phyloP scores from a whole-genome alignment of 2,797 vertebrate species.

The Parauchenoglanis punctatus region DNA sequence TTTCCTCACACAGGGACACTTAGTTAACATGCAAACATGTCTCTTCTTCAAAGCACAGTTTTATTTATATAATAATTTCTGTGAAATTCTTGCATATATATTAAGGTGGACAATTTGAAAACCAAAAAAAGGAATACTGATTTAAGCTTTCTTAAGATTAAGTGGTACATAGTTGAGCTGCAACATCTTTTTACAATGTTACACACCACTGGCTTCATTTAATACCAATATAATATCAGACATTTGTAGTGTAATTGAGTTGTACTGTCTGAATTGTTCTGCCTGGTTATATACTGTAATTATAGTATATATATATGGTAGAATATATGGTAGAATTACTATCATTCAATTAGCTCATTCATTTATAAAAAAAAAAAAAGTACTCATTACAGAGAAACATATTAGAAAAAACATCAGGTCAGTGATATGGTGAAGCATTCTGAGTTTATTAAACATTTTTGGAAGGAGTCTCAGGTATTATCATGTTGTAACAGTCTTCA shows the following conservation, averaged over 20 bases:
- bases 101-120: background rate
- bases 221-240: conserved; percentile 5
- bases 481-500: background rate
- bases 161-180: conserved; percentile 5
- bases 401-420: background rate
- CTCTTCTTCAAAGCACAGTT: background rate
- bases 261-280: conserved; percentile 1
- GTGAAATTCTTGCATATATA: background rate
- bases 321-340: background rate
- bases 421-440: background rate
- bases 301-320: background rate
- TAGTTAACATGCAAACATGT: conserved; percentile 35
- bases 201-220: conserved; percentile 5
- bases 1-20: background rate
- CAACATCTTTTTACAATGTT: background rate
- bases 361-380: background rate
- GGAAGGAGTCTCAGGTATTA: background rate
- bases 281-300: background rate
- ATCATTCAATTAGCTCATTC: background rate
- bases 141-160: conserved; percentile 12
- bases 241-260: conserved; percentile 8
- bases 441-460: background rate
- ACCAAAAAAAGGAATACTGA: background rate
- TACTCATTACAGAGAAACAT: background rate
- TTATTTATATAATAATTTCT: background rate